Evolutionary conservation across 2,888 invertebrate species (phyloP).

Genomic region (Parasteatoda lunata): DNA sequence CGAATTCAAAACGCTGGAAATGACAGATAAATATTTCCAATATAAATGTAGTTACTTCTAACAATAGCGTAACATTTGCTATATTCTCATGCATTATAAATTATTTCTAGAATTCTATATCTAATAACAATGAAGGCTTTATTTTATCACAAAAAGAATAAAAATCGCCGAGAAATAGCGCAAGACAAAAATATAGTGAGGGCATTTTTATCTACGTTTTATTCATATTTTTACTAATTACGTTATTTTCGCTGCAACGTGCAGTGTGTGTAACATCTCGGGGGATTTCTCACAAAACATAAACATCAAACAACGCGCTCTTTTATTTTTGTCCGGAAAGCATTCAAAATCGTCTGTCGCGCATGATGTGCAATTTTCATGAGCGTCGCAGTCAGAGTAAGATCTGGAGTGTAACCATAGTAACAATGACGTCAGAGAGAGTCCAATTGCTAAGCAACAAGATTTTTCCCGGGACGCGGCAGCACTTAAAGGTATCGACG

Average conservation of each 20-base stretch:
- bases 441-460: constrained; percentile 44
- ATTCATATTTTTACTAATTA: neutral
- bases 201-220: no score
- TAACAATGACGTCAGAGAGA: constrained; percentile 52
- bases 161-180: no score
- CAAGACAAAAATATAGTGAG: no score
- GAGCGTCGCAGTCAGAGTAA: constrained; percentile 36
- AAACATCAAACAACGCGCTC: constrained; percentile 5
- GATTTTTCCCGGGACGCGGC: constrained; percentile 49
- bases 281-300: constrained; percentile 10
- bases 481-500: constrained; percentile 26
- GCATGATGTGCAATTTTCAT: constrained; percentile 48
- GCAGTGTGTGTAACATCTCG: no score
- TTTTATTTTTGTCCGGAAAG: constrained; percentile 1
- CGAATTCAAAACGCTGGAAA: no score
- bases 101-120: no score
- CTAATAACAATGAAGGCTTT: no score
- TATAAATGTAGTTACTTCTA: no score
- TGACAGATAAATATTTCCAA: no score
- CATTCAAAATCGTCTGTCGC: neutral
- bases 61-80: no score
- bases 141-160: no score
- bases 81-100: no score
- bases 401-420: constrained; percentile 38
- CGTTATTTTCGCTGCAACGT: neutral